Conservation (phyloP, 2,797 vertebrate genomes). For the Mus spretus region DNA sequence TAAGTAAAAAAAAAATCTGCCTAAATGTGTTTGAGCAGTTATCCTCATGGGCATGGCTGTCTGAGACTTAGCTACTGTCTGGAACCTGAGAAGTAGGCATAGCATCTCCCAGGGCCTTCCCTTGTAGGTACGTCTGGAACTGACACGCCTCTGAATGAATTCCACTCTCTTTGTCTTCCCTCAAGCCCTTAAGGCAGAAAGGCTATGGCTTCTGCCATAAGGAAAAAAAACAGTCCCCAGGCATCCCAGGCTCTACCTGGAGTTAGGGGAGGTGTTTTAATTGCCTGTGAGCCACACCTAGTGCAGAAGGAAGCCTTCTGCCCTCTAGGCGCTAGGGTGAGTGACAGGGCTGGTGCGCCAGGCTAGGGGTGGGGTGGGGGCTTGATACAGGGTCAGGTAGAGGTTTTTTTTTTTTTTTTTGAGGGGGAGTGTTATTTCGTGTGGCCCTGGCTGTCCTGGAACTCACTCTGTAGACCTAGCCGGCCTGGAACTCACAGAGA, state of each 20-base stretch:
- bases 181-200: not conserved
- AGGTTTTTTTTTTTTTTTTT: not conserved
- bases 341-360: not conserved
- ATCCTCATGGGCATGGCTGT: not conserved
- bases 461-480: not conserved
- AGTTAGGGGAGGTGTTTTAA: not conserved
- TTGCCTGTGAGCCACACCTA: not conserved
- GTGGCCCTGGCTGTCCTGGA: not conserved
- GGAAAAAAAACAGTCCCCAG: not conserved
- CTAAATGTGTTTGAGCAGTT: not conserved
- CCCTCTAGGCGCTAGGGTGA: not conserved
- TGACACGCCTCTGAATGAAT: not conserved
- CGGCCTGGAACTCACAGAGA: not conserved
- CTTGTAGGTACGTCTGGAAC: not conserved
- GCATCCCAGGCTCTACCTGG: not conserved
- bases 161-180: conserved; percentile 13
- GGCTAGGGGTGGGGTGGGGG: not conserved
- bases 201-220: not conserved
- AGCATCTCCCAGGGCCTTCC: not conserved
- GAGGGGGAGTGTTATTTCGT: not conserved
- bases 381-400: not conserved
- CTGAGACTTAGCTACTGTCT: not conserved
- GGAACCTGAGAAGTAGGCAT: not conserved
- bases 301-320: not conserved
- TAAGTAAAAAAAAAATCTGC: not conserved